Evolutionary conservation across 2,113 vertebrate species (phyloP), one percentile per base, ranked within the genome.

Genomic region (Gasterosteus nipponicus): DNA sequence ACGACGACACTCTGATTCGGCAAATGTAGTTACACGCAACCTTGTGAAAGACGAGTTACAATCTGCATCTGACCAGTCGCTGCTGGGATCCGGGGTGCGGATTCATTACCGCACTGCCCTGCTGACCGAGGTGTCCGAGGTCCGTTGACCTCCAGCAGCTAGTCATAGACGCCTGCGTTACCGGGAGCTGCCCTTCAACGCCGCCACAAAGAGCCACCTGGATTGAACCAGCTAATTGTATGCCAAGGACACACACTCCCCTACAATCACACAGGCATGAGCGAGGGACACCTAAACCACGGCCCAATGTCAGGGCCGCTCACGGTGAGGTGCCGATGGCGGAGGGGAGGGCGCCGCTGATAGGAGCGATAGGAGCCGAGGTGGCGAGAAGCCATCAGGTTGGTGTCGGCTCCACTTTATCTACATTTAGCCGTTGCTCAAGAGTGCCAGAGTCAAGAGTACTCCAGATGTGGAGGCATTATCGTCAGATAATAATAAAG

Each of bases 221-320:
- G 61, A 90, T 86, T 82, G 89, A 93, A 90, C 16, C 92, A 89
- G 86, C 89, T 94, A 89, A 93, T 93, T 93, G 91, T 75, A 92
- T 90, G 87, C 89, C 93, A 96, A 95, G 94, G 94, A 86, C 93
- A 95, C 22, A 26, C 22, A 26, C 22, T 26, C 22, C 22, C 66
- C 49, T 71, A 22, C 69, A 73, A 59, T 47, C 54, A 16, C 51
- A 46, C 61, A 80, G 53, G 54, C 64, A 76, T 9, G 81, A 85
- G 61, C 66, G 71, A 88, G 88, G 75, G 6, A 80, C 85, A 92
- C 80, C 81, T 88, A 88, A 93, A 91, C 81, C 80, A 82, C 71
- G 41, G 91, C 16, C 60, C 93, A 94, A 90, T 58, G 69, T 89
- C 85, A 93, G 89, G 63, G 19, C 85, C 89, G 92, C 69, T 75